Conservation (phyloP, 2,888 invertebrate species). For the Corbicula japonica region DNA sequence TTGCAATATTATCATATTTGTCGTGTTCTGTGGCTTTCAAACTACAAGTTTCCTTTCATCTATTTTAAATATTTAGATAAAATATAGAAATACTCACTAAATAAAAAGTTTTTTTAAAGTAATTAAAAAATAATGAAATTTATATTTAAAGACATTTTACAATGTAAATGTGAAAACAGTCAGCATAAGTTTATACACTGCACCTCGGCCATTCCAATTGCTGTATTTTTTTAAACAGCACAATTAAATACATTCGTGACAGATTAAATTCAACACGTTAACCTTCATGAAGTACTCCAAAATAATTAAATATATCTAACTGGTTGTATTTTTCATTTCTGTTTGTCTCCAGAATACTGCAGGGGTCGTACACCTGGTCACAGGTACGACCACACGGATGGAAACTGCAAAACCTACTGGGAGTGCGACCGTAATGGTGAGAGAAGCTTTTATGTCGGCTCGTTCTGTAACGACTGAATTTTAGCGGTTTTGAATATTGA, state of each 20-base stretch:
- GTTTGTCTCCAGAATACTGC: slow-evolving; percentile 40
- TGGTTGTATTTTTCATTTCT: not conserved
- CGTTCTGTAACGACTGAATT: not conserved
- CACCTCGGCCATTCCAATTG: not conserved
- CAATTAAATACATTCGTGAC: not conserved
- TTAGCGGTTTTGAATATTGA: too few relatives aligned
- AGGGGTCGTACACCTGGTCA: not conserved
- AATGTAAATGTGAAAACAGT: not conserved
- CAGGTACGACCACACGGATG: slow-evolving; percentile 34
- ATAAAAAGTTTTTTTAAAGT: too few relatives aligned
- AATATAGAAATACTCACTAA: too few relatives aligned
- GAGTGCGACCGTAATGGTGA: slow-evolving; percentile 35
- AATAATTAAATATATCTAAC: not conserved
- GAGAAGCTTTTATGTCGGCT: not conserved
- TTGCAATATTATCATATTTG: too few relatives aligned
- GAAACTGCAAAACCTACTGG: slow-evolving; percentile 53
- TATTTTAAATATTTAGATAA: too few relatives aligned
- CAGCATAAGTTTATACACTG: not conserved
- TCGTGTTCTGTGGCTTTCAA: too few relatives aligned
- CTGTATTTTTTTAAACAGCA: not conserved
- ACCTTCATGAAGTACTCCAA: not conserved
- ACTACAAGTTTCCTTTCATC: too few relatives aligned
- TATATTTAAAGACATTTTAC: too few relatives aligned
- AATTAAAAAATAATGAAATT: too few relatives aligned
- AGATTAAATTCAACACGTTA: not conserved